phyloP scores from a whole-genome alignment of 2,888 invertebrate species.

The Chelonus formosanus region DNA sequence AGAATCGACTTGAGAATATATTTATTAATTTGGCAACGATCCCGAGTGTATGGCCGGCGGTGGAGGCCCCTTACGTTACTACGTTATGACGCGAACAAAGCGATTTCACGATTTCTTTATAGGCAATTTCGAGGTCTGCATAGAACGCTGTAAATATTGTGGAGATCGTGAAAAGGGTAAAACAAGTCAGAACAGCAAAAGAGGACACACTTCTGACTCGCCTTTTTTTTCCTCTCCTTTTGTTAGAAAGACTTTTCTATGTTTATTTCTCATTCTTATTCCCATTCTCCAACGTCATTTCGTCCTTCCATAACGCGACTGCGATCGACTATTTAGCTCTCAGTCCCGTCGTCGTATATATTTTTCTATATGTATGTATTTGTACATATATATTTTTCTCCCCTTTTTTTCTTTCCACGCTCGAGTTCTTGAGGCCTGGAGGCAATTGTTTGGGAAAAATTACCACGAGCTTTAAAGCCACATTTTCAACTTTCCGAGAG shows the following conservation, averaged over 20 bases:
- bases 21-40: slow-evolving; percentile 64
- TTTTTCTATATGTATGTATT: neutral
- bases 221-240: slow-evolving; percentile 4
- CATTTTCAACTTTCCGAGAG: slow-evolving; percentile 24
- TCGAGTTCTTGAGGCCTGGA: slow-evolving; percentile 24
- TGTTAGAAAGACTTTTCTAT: slow-evolving; percentile 4
- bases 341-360: neutral
- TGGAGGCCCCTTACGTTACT: slow-evolving; percentile 56
- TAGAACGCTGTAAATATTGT: slow-evolving; percentile 61
- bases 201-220: slow-evolving; percentile 30
- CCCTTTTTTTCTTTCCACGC: slow-evolving; percentile 25
- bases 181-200: slow-evolving; percentile 29
- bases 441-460: slow-evolving; percentile 36
- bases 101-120: slow-evolving; percentile 64
- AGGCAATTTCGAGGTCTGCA: slow-evolving; percentile 63
- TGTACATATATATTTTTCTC: slow-evolving; percentile 13
- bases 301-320: slow-evolving; percentile 12
- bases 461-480: slow-evolving; percentile 29
- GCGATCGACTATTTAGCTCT: slow-evolving; percentile 29
- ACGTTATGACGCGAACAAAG: slow-evolving; percentile 65
- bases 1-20: slow-evolving; percentile 59
- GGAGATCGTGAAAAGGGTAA: slow-evolving; percentile 25
- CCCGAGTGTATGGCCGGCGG: slow-evolving; percentile 56
- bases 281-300: slow-evolving; percentile 24
- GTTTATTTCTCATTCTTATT: slow-evolving; percentile 26